phyloP scores from a whole-genome alignment of 2,888 invertebrate species.

The Halocaridina rubra region DNA sequence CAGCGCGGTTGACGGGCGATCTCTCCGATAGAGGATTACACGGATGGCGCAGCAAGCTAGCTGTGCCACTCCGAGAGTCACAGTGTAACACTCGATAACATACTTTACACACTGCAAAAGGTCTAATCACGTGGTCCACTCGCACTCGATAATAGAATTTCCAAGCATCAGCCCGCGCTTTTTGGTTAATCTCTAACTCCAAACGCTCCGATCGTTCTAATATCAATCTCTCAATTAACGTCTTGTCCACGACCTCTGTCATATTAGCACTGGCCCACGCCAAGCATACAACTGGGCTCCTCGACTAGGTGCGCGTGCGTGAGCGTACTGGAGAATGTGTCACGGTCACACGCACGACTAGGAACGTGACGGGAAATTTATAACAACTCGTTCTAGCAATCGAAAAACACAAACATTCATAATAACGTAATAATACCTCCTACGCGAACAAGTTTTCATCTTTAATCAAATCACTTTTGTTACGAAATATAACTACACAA shows the following conservation, averaged over 20 bases:
- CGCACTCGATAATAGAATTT: constrained; percentile 63
- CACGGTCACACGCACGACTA: constrained; percentile 62
- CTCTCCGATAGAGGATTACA: constrained; percentile 63
- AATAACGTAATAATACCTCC: constrained; percentile 1
- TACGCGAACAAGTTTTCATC: neutral
- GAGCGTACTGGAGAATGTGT: constrained; percentile 61
- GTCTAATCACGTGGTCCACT: constrained; percentile 61
- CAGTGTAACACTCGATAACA: constrained; percentile 62
- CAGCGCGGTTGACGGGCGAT: constrained; percentile 61
- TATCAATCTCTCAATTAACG: constrained; percentile 62
- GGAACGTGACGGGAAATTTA: constrained; percentile 61
- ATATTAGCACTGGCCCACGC: constrained; percentile 60
- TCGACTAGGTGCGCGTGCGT: constrained; percentile 62
- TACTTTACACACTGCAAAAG: constrained; percentile 62
- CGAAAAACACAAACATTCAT: constrained; percentile 11
- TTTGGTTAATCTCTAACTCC: constrained; percentile 62
- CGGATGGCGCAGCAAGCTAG: constrained; percentile 60
- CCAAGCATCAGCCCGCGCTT: constrained; percentile 62
- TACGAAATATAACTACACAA: neutral
- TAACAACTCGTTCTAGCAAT: constrained; percentile 54
- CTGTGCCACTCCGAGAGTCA: constrained; percentile 62
- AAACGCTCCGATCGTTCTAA: constrained; percentile 62
- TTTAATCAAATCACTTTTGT: neutral
- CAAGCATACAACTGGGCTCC: constrained; percentile 60
- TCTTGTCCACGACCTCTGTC: constrained; percentile 63